phyloP scores from a whole-genome alignment of 2,113 vertebrate genomes.

The Recurvirostra avosetta region DNA sequence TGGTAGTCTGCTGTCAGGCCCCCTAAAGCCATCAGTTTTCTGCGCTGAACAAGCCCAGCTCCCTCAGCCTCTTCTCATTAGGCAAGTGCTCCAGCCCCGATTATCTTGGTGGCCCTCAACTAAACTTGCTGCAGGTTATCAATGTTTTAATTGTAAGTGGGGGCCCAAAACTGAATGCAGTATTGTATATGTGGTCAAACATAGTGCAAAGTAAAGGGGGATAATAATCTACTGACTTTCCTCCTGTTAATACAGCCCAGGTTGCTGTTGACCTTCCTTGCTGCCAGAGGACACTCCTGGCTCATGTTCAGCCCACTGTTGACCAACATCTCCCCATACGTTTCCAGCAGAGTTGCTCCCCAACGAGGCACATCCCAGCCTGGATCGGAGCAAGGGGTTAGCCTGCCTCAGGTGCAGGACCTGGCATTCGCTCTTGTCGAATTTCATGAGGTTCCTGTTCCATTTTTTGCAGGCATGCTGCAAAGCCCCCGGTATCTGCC shows the following conservation, averaged over 20 bases:
- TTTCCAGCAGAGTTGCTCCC: neutral
- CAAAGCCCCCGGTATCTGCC: neutral
- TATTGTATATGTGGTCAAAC: neutral
- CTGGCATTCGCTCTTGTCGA: neutral
- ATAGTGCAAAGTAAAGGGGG: fast-evolving
- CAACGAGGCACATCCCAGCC: neutral
- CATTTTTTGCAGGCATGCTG: neutral
- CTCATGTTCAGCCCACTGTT: neutral
- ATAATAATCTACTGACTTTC: neutral
- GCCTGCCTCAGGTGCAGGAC: neutral
- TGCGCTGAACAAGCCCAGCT: neutral
- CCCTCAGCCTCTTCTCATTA: neutral
- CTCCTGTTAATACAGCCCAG: neutral
- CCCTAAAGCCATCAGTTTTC: neutral
- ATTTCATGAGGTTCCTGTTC: neutral
- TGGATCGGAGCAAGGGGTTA: neutral
- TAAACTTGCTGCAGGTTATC: neutral
- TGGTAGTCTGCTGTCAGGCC: neutral
- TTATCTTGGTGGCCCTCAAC: neutral
- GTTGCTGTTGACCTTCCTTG: neutral
- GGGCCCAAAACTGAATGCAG: neutral
- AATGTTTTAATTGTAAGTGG: neutral
- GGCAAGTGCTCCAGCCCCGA: neutral
- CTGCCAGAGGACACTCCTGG: too few relatives aligned
- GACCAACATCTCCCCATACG: fast-evolving